Percentiles rank a stretch among this genome's conserved stretches.
These are phyloP conservation scores for Nebria ingens DNA, from an alignment of 1,140 invertebrate species.

Conservation along the genomic window DNA sequence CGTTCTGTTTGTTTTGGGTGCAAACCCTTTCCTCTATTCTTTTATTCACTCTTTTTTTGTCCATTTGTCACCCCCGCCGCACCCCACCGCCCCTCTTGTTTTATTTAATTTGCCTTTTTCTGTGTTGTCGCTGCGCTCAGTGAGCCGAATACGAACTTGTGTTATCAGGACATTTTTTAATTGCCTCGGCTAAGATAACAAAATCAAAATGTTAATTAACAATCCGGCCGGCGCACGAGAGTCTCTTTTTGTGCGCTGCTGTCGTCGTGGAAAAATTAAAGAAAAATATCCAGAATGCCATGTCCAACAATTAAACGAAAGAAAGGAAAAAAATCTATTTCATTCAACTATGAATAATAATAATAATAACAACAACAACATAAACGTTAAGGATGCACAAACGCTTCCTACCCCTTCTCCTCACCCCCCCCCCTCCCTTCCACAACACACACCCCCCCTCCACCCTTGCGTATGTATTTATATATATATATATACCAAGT, in stretches of 20 bases:
- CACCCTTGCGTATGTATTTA: background rate
- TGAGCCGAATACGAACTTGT: background rate
- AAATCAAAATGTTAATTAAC: conserved; percentile 9
- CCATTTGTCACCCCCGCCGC: background rate
- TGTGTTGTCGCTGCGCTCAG: background rate
- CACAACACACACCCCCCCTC: background rate
- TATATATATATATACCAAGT: background rate
- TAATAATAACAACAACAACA: too few species aligned
- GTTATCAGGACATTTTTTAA: conserved; percentile 9
- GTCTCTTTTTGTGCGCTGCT: background rate
- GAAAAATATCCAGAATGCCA: conserved; percentile 1
- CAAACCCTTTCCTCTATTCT: conserved; percentile 1
- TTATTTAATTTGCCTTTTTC: conserved; percentile 7
- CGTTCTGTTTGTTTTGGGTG: background rate
- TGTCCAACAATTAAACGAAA: too few species aligned
- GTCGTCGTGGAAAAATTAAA: conserved; percentile 1
- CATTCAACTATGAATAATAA: too few species aligned
- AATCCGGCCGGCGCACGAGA: background rate
- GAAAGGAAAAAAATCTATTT: too few species aligned
- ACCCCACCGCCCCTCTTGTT: background rate
- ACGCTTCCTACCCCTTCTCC: background rate
- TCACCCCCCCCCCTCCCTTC: background rate
- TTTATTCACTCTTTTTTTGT: background rate
- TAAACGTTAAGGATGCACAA: too few species aligned
- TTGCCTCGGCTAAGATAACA: conserved; percentile 9